These are phyloP conservation scores for Malacoraja senta DNA, from an alignment of 2,797 vertebrate genomes.

Conservation along the genomic window DNA sequence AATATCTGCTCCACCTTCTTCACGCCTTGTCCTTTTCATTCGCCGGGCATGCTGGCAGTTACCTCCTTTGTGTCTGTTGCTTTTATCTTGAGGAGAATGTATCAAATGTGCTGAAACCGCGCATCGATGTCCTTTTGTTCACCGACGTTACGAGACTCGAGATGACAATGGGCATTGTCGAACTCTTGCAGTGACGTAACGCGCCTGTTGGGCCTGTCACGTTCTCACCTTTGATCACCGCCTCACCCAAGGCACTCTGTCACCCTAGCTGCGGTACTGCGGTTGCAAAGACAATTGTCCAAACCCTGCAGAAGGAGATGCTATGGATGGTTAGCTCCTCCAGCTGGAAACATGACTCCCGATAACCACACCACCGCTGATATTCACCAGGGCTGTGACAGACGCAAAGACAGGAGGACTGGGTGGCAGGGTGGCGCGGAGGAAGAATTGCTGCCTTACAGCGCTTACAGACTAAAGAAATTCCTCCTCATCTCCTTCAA, in stretches of 20 bases:
- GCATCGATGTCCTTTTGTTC: background rate
- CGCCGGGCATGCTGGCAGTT: background rate
- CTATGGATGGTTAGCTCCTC: background rate
- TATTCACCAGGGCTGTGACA: background rate
- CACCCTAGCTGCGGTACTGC: background rate
- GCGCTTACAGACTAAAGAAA: no score
- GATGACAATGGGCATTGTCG: background rate
- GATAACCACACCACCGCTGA: background rate
- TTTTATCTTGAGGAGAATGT: conserved; percentile 23
- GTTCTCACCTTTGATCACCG: background rate
- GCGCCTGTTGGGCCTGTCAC: background rate
- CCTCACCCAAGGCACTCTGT: background rate
- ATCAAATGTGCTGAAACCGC: background rate
- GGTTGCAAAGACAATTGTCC: background rate
- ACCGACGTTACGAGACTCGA: background rate
- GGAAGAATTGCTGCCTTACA: no score
- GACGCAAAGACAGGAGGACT: no score
- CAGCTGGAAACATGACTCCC: background rate
- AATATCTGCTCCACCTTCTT: background rate
- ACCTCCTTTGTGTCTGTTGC: background rate
- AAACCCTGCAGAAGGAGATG: background rate
- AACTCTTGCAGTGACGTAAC: background rate
- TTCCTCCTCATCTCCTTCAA: no score
- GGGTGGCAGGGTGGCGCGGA: no score
- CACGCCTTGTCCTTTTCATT: background rate